Percentiles rank a stretch among this genome's conserved stretches.
Conservation (phyloP, 64 coral and sea anemone genomes). For the Pachyseris speciosa region DNA sequence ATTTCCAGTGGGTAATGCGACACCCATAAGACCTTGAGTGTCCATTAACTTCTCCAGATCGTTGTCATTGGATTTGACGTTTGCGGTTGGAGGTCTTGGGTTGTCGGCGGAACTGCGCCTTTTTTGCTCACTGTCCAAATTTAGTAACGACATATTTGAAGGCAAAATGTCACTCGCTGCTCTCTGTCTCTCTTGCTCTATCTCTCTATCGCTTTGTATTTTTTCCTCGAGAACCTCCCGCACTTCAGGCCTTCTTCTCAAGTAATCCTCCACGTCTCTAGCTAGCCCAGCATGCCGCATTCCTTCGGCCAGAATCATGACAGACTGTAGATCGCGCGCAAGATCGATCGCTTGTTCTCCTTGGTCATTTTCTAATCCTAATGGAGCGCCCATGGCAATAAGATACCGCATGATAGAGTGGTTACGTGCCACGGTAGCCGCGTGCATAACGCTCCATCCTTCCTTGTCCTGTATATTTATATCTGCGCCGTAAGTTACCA, state of each 20-base stretch:
- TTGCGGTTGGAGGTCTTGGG: background rate
- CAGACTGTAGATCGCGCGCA: constrained; percentile 65
- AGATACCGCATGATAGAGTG: constrained; percentile 83
- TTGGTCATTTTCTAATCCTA: constrained; percentile 76
- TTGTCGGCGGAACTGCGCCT: constrained; percentile 28
- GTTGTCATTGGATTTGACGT: background rate
- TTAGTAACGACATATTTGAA: constrained; percentile 1
- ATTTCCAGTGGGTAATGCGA: background rate
- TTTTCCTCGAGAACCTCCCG: constrained; percentile 73
- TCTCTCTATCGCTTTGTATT: background rate
- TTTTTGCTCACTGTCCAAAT: background rate
- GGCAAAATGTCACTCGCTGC: constrained; percentile 7
- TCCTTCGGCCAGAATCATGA: constrained; percentile 81
- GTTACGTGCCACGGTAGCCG: constrained; percentile 84
- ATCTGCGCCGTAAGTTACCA: constrained; percentile 83
- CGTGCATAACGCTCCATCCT: constrained; percentile 92
- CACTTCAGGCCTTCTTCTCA: constrained; percentile 66
- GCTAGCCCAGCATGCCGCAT: constrained; percentile 66
- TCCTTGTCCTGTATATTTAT: constrained; percentile 91
- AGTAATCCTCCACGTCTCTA: constrained; percentile 57
- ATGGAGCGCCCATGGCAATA: constrained; percentile 73
- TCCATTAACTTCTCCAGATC: constrained; percentile 8
- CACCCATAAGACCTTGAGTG: background rate
- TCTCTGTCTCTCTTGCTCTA: background rate
- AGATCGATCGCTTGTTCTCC: constrained; percentile 83